Percentiles rank a stretch among this genome's conserved stretches.
Conservation (phyloP, 2,888 invertebrate species). For the Galerucella pusilla region DNA sequence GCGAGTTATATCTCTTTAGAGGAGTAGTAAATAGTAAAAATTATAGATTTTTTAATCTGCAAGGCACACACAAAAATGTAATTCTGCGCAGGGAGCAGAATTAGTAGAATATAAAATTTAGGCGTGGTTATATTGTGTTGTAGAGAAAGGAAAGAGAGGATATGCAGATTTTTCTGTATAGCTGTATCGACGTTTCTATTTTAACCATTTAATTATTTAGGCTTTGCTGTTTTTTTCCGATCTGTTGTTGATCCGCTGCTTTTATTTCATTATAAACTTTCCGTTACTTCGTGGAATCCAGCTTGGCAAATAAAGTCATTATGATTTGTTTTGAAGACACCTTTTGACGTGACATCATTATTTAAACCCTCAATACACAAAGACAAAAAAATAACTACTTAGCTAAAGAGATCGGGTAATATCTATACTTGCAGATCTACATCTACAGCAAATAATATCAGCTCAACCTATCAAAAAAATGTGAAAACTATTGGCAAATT, state of each 20-base stretch:
- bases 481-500: too few relatives aligned
- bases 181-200: constrained; percentile 66
- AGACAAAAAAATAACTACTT: too few relatives aligned
- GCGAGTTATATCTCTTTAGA: constrained; percentile 53
- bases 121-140: constrained; percentile 60
- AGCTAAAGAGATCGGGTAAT: too few relatives aligned
- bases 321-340: too few relatives aligned
- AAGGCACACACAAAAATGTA: constrained; percentile 59
- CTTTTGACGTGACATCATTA: too few relatives aligned
- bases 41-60: constrained; percentile 65
- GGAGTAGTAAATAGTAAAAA: constrained; percentile 60
- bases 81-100: constrained; percentile 66
- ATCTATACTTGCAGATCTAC: too few relatives aligned
- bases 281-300: too few relatives aligned
- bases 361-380: too few relatives aligned
- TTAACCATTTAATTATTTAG: constrained; percentile 65
- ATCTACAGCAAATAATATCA: too few relatives aligned
- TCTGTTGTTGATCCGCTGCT: not conserved
- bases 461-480: too few relatives aligned
- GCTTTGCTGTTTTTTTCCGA: constrained; percentile 57
- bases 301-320: too few relatives aligned
- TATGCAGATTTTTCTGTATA: constrained; percentile 56
- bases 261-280: too few relatives aligned
- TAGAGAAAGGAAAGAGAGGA: constrained; percentile 51
- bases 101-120: constrained; percentile 65